phyloP scores from a whole-genome alignment of 2,888 invertebrate genomes.

The Agapostemon virescens region DNA sequence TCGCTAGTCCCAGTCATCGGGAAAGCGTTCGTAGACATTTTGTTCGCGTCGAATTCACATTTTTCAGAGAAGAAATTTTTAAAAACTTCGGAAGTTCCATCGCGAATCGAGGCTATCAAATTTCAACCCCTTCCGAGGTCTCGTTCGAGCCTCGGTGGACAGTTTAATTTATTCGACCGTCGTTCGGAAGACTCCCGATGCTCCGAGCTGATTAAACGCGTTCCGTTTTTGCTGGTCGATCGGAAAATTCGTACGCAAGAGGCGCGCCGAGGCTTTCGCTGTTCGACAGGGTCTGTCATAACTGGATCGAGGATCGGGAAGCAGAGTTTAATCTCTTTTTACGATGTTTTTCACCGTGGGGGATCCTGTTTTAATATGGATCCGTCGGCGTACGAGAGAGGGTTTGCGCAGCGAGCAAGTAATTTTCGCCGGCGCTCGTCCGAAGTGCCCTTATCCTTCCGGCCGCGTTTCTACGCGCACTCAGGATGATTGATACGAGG shows the following conservation, averaged over 20 bases:
- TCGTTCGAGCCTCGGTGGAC: too few relatives aligned
- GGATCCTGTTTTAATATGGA: not conserved
- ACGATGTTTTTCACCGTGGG: not conserved
- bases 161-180: not conserved
- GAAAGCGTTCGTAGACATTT: too few relatives aligned
- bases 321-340: not conserved
- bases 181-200: not conserved
- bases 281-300: not conserved
- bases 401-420: not conserved
- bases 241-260: not conserved
- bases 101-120: too few relatives aligned
- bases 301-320: not conserved
- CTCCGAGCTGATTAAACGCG: not conserved
- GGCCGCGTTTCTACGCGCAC: constrained; percentile 4
- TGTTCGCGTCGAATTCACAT: too few relatives aligned
- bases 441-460: not conserved
- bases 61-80: too few relatives aligned
- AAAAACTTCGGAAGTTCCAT: too few relatives aligned
- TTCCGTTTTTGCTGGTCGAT: not conserved
- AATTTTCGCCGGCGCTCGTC: constrained; percentile 8
- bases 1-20: too few relatives aligned
- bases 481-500: constrained; percentile 11
- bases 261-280: not conserved
- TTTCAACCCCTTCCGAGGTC: too few relatives aligned
- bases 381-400: not conserved